Evolutionary conservation across 2,797 vertebrate genomes (phyloP), one percentile per base, ranked within the genome.

Genomic region (Echeneis naucrates): DNA sequence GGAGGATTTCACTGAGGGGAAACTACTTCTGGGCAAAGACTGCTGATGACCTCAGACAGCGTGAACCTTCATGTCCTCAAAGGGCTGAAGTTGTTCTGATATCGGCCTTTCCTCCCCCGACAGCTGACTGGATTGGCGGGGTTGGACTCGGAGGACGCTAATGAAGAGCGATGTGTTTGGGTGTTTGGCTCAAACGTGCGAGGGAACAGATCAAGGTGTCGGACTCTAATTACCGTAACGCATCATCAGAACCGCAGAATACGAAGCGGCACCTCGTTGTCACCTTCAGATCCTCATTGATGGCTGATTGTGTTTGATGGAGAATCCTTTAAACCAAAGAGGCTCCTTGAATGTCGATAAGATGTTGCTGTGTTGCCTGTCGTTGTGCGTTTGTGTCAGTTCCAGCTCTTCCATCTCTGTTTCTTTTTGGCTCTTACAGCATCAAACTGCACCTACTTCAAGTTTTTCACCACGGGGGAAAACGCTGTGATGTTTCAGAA

Each of bases 381-480:
- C 33, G 1, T 19, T 47, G 30, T 57, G 69, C 23, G 60, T 35
- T 50, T 24, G 7, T 59, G n/a, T 55, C 23, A 21, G 23, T 75
- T 50, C 14, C 47, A 24, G 47, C 8, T 10, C 13, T 12, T 30
- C 6, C 10, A n/a, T 8, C 0, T 23, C 12, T 7, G 19, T 17
- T n/a, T 19, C 23, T 21, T 24, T 17, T n/a, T 61, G 37, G 23
- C 51, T 69, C 30, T 75, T 62, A 40, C 90, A 96, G 96, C 95
- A 84, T 93, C 95, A 33, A 97, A 97, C 89, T 97, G 96, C 85
- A 95, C 95, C 78, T 97, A 94, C 84, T 97, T 97, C 90, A 97
- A 96, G 92, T 97, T 96, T 85, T 97, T 96, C 88, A 97, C 96
- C 73, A 96, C 96, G 0, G 96, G 96, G 68, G 95, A 96, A 83